These are phyloP conservation scores for Atta cephalotes DNA, from an alignment of 1,140 invertebrate genomes.

Conservation along the genomic window DNA sequence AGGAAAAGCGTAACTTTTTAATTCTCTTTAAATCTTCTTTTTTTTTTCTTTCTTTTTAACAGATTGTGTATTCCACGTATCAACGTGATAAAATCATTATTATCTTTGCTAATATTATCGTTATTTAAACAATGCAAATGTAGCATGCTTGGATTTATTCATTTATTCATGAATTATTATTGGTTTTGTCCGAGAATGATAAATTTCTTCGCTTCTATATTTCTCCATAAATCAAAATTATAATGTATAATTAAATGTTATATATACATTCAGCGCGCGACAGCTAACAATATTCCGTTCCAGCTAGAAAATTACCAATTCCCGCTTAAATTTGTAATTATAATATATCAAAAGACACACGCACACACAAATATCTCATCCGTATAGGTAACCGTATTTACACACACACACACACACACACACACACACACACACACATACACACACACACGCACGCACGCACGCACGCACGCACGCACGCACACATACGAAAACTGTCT, in stretches of 20 bases:
- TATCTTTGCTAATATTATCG: conserved; percentile 27
- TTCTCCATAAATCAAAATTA: conserved; percentile 48
- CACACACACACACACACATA: no score
- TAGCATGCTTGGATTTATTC: conserved; percentile 15
- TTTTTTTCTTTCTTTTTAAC: background rate
- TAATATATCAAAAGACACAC: conserved; percentile 65
- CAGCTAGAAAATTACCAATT: conserved; percentile 59
- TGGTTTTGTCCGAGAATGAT: conserved; percentile 13
- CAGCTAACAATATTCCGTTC: conserved; percentile 20
- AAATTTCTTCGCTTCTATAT: conserved; percentile 35
- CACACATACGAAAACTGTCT: conserved; percentile 30
- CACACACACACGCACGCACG: no score
- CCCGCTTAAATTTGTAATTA: conserved; percentile 74
- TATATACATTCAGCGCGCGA: conserved; percentile 23
- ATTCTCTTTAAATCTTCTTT: background rate
- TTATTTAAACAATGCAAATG: conserved; percentile 43
- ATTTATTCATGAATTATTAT: conserved; percentile 50
- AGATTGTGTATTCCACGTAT: background rate
- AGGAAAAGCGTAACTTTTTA: background rate
- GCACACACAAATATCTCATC: background rate
- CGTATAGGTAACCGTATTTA: background rate
- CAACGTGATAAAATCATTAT: background rate
- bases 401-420: no score
- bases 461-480: no score
- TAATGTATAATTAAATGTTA: conserved; percentile 58